Conservation (phyloP, 2,888 invertebrate genomes). For the Cephus sareptanus region DNA sequence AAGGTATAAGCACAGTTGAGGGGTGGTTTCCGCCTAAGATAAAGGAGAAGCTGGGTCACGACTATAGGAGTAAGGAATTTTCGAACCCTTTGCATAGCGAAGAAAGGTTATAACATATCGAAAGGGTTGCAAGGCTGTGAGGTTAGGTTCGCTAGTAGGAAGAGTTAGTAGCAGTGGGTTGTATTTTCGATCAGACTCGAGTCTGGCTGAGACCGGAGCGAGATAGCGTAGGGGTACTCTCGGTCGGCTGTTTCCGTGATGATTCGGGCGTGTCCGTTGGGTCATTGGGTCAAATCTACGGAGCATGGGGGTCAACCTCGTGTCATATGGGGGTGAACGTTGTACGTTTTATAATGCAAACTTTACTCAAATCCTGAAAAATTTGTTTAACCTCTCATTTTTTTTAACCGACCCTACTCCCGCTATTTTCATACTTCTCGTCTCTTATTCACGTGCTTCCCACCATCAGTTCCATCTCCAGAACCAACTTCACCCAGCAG, state of each 20-base stretch:
- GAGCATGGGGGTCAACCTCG: conserved; percentile 50
- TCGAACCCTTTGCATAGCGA: too few species aligned
- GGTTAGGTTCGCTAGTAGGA: conserved; percentile 7
- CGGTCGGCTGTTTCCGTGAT: conserved; percentile 51
- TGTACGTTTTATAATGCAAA: conserved; percentile 51
- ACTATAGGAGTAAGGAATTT: too few species aligned
- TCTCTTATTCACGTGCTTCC: too few species aligned
- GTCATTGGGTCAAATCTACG: conserved; percentile 64
- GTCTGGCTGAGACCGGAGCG: conserved; percentile 14
- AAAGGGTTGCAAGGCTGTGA: neutral
- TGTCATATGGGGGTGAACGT: conserved; percentile 34
- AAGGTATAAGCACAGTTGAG: too few species aligned
- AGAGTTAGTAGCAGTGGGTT: conserved; percentile 11
- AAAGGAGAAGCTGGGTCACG: too few species aligned
- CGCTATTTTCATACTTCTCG: neutral
- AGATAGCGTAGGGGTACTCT: conserved; percentile 23
- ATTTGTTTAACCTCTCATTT: too few species aligned
- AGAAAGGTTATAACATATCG: too few species aligned
- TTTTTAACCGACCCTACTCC: neutral
- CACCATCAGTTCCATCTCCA: too few species aligned
- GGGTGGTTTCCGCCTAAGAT: too few species aligned
- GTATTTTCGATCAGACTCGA: conserved; percentile 3
- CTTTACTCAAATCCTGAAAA: conserved; percentile 33
- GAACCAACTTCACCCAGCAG: too few species aligned
- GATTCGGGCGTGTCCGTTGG: conserved; percentile 54